Evolutionary conservation across 2,113 vertebrate genomes (phyloP), one percentile per base, ranked within the genome.

Genomic region (Seriola rivoliana): DNA sequence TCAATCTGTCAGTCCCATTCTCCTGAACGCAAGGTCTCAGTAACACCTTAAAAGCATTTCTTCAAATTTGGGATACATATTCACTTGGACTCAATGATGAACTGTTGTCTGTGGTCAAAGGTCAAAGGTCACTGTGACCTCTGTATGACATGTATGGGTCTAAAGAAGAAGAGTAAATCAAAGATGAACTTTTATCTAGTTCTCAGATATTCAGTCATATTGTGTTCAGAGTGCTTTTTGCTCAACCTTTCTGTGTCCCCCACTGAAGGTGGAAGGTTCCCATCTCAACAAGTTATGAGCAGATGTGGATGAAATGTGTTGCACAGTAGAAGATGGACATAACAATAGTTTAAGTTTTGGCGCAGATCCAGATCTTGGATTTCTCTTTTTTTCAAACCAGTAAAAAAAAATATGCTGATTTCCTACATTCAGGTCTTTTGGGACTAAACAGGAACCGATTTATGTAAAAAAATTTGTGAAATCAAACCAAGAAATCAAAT

Each of bases 321-420:
- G 14, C 9, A 8, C 40, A 42, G 16, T 8, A 52, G 23, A 68
- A 38, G 19, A 55, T 48, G 5, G 6, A 23, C 23, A 32, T 4
- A 34, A 67, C 0, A 76, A 14, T 9, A 21, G 29, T 17, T 44
- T 32, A 40, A 0, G 50, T 69, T 29, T 64, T 62, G 21, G 55
- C 34, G 0, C 23, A 0, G 5, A 13, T 50, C 46, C 58, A 70
- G 32, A 58, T 50, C 1, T 46, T n/a, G 0, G 6, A 21, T 44
- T 54, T 67, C 21, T 46, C n/a, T 40, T 23, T 21, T 62, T 29
- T 84, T 71, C 44, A 25, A 52, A 70, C 9, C 25, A 5, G 34
- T 3, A 34, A 54, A 17, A 71, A 17, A 44, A 54, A 17, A 44
- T 4, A 62, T 17, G 0, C 62, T 29, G 38, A n/a, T 40, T 62